Percentiles rank a stretch among this genome's conserved stretches.
Conservation (phyloP, 2,797 vertebrate species). For the Xenops minutus region DNA sequence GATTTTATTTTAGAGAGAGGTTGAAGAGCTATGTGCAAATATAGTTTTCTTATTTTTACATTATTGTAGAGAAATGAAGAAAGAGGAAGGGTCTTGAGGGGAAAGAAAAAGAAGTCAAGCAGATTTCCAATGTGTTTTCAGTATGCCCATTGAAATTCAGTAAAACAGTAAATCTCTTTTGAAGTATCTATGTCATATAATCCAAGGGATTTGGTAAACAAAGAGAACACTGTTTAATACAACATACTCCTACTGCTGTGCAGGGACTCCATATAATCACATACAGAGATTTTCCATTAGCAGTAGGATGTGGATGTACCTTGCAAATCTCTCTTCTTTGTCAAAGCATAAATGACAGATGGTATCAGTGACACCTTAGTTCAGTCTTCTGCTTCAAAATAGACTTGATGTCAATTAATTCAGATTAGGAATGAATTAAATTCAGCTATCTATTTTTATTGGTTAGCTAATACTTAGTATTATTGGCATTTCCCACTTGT, state of each 20-base stretch:
- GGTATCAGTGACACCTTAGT: background rate
- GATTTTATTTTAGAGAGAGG: constrained; percentile 2
- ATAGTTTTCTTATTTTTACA: background rate
- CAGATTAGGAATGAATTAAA: background rate
- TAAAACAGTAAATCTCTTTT: background rate
- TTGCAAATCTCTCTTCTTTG: background rate
- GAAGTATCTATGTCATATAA: background rate
- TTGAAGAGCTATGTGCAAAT: background rate
- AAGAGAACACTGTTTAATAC: background rate
- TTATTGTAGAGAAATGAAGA: background rate
- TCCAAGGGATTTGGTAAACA: background rate
- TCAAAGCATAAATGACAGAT: background rate
- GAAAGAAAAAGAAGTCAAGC: background rate
- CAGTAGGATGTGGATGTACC: background rate
- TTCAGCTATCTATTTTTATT: background rate
- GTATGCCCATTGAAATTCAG: background rate
- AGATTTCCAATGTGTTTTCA: background rate
- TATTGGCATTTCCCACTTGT: background rate
- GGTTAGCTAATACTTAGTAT: background rate
- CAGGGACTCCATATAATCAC: background rate
- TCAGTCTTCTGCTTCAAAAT: constrained; percentile 23
- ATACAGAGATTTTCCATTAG: background rate
- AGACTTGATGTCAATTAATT: constrained; percentile 2
- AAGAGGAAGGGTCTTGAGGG: background rate
- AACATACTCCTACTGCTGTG: background rate